Base-by-base conservation (phyloP, 1,140 invertebrate genomes). In the Bombyx mandarina region DNA sequence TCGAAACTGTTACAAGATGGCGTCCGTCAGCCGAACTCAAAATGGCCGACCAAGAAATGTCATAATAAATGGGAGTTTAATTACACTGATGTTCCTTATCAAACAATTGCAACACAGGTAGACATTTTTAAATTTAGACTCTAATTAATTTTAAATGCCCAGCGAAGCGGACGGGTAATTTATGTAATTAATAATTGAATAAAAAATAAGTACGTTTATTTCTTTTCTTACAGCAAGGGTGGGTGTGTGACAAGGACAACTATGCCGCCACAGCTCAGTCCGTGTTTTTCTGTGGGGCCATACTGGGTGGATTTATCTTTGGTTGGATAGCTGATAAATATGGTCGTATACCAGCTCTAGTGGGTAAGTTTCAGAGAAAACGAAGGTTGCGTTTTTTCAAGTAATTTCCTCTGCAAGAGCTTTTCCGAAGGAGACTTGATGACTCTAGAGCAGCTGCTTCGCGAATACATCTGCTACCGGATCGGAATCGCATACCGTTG, bases 291-390 rank as follows among this genome's bases (percentile, higher is more conserved):
- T 88, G 94, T 59, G 95, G 95, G 1, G 93, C 94, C 1, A 95
- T 96, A 54, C 87, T 95, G 1, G 95, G 95, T 6, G 95, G 95
- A 2, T 79, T 96, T 7, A 88, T 96, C 43, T 96, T 97, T 69
- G 95, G 96, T 9, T 95, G 92, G 91, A 90, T 96, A 3, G 94
- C 95, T 0, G 95, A 97, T 75, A 91, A 93, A 57, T 94, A 92
- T 71, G 96, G 96, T 3, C 90, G 96, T 50, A 92, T 97, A 67
- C 94, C 95, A 3, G 94, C 95, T 3, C 82, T 97, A 18, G 90
- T 96, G 52, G 91, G 93, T 56, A 70, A 70, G 74, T 49, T 26
- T 26, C 4, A 35, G 26, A 3, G 26, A 35, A 35, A 35, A 35
- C 26, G 26, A 35, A 35, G 26, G 26, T 1, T 35, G 26, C 26